Base-by-base conservation (phyloP, 2,797 vertebrate species). In the Novumbra hubbsi region DNA sequence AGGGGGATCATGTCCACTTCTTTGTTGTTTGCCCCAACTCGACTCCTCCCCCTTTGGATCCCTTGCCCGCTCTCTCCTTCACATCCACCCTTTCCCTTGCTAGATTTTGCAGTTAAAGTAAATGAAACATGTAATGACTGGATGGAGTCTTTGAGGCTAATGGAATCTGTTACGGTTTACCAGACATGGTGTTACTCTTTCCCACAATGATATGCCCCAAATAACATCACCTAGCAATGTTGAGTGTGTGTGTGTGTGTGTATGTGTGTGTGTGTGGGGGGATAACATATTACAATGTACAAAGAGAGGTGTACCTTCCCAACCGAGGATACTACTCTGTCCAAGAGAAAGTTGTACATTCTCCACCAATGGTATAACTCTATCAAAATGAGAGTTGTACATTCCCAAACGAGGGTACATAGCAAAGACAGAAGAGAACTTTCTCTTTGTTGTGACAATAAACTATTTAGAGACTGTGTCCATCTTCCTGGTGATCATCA, bases 41-140 rank as follows among this genome's bases (percentile, higher is more conserved):
- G 7, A 68, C 72, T 32, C 77, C 30, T 27, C 32, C 41, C 64
- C 32, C 34, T 64, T 71, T 66, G 17, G 73, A 14, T 75, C 19
- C 49, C 38, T 24, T 30, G 24, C 19, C 24, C 73, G 70, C 68
- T 75, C 68, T 70, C 49, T 69, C 21, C 32, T 9, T 65, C 38
- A 73, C 65, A 62, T 69, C 34, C 6, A n/a, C 64, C 24, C 16
- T 45, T n/a, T 16, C 72, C 60, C 63, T 75, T 79, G 78, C 78
- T 85, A 73, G 68, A 68, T 82, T 85, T 80, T 74, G 82, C 84
- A 83, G 79, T 88, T 89, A 92, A 92, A 86, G 80, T 89, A 92
- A 93, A 93, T 93, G 90, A 86, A 83, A 91, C 89, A 92, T 91
- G 86, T 92, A 93, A 92, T 91, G 87, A 89, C 79, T 65, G 85